Base-by-base conservation (phyloP, 2,888 invertebrate genomes). In the Lithophane socia region DNA sequence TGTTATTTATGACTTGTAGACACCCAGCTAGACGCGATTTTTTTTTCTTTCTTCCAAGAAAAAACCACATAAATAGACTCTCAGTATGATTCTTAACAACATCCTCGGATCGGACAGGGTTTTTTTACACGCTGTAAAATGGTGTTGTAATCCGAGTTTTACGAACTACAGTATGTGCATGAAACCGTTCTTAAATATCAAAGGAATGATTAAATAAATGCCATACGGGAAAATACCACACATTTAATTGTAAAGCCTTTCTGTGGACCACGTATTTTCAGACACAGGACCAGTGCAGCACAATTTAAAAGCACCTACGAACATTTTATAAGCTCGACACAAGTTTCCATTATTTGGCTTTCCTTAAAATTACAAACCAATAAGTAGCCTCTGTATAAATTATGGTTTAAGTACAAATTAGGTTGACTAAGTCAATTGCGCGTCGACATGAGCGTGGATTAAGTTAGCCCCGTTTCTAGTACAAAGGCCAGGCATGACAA, bases 401-500 rank as follows among this genome's bases (percentile, higher is more conserved):
- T 29, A 78, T 78, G 60, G 75, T 80, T 78, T 79, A 84, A 88
- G 87, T 88, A 88, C 86, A 92, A 91, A 91, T 91, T 88, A 87
- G 89, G 87, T 91, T 88, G 88, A 86, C 88, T 91, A 89, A 93
- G 90, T 92, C 91, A 91, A 92, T 92, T 92, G 91, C 87, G 84
- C 87, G 88, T 86, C 86, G 87, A 90, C 92, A 91, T 91, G 91
- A 91, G 90, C 90, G 81, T 81, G 92, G 91, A 93, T 93, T 93
- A 93, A 92, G 90, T 93, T 92, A 93, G 91, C 88, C 87, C 87
- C 87, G 90, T 92, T 90, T 90, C 90, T 88, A 91, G 90, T 90
- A 93, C 91, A 92, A 93, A 93, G 92, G 90, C 93, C 86, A 90
- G 87, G 89, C 91, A 91, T 93, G 92, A 93, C 93, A 94, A 92